Base-by-base conservation (phyloP, 1,140 invertebrate species). In the Stegodyphus dumicola region DNA sequence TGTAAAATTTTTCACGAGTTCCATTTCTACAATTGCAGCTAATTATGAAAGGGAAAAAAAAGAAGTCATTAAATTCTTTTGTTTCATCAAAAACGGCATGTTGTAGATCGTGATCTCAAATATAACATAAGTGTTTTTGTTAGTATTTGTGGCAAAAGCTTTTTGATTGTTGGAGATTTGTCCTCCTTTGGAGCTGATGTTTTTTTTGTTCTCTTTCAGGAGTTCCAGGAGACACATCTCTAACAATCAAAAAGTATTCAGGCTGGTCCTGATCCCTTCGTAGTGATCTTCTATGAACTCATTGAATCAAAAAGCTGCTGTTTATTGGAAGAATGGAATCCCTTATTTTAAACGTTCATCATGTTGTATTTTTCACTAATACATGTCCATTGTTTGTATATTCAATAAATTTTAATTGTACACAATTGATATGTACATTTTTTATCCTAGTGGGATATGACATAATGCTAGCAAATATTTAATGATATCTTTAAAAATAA, bases 221-320 rank as follows among this genome's bases (percentile, higher is more conserved):
- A 69, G 75, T 85, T 76, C 81, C 81, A 17, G 75, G 75, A 56
- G 83, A 85, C 83, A 76, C 74, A n/a, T 85, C 83, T 77, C 83
- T 85, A 76, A 85, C 83, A 85, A 85, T 85, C 83, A 85, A 85
- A 85, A 85, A 85, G 83, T 85, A 85, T 52, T 85, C 83, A 49
- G 83, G 83, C 54, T 85, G 83, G 83, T 85, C 83, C 73, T 85
- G 83, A 85, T 77, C n/a, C 9, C 53, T 48, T 75, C 33, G 33
- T 64, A 53, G 18, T 18, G 18, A 17, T n/a, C 33, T 65, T 60
- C 13, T 56, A 67, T 56, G 56, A 69, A 69, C 49, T 33, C 33
- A 33, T 33, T 33, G 15, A 54, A 13, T 17, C 33, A 48, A 49
- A 70, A 73, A 5, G 49, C 18, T 65, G 67, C 48, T 71, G 51